These are phyloP conservation scores for Thereva nobilitata DNA, from an alignment of 2,888 invertebrate genomes.

Conservation along the genomic window DNA sequence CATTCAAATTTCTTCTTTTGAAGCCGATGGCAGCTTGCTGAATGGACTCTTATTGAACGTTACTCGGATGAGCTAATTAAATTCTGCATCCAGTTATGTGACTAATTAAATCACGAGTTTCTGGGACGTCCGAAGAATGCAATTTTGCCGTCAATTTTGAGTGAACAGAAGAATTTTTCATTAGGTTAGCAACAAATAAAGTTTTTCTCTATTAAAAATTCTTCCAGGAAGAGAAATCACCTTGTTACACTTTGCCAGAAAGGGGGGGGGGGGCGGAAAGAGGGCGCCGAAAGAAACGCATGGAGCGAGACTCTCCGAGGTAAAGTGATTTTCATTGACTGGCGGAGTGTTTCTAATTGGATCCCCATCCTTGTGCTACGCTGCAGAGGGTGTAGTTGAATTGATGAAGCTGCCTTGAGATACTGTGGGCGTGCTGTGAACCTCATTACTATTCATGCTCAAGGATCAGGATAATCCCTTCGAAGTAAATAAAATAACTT, in stretches of 20 bases:
- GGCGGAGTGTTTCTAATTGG: constrained; percentile 27
- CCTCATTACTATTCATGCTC: constrained; percentile 28
- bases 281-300: constrained; percentile 6
- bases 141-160: constrained; percentile 40
- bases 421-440: neutral
- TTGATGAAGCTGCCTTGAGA: constrained; percentile 18
- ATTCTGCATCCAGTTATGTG: constrained; percentile 37
- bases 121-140: constrained; percentile 39
- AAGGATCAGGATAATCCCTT: constrained; percentile 7
- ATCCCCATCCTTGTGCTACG: constrained; percentile 7
- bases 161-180: constrained; percentile 41
- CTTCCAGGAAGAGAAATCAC: constrained; percentile 19
- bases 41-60: constrained; percentile 25
- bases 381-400: constrained; percentile 1
- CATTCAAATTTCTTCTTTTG: too few species aligned
- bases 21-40: neutral
- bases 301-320: constrained; percentile 2
- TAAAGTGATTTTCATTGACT: too few species aligned
- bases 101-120: constrained; percentile 40
- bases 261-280: neutral
- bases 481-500: constrained; percentile 22
- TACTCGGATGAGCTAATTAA: constrained; percentile 40
- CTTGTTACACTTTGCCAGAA: neutral
- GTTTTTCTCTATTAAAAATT: constrained; percentile 38
- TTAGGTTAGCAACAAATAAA: constrained; percentile 39